These are phyloP conservation scores for Carcina quercana DNA, from an alignment of 2,888 invertebrate genomes.

Conservation along the genomic window DNA sequence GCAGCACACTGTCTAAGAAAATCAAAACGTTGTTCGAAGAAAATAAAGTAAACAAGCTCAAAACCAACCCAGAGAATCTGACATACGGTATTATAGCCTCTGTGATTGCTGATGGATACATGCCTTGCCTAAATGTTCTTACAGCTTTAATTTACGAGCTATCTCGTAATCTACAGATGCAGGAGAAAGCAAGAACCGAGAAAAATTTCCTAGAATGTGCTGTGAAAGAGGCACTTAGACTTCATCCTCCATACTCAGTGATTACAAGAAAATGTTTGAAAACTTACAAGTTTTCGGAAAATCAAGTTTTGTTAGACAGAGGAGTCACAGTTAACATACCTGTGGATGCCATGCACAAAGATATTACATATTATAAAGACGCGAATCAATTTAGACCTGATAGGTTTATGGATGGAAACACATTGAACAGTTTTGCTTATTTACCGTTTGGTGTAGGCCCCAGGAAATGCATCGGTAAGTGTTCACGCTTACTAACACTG, in stretches of 20 bases:
- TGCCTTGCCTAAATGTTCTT: slow-evolving; percentile 47
- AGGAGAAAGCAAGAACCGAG: slow-evolving; percentile 40
- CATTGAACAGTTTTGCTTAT: slow-evolving; percentile 36
- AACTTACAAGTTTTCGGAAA: slow-evolving; percentile 43
- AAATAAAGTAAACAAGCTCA: slow-evolving; percentile 30
- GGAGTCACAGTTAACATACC: slow-evolving; percentile 52
- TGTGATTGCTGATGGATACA: slow-evolving; percentile 58
- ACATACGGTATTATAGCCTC: slow-evolving; percentile 41
- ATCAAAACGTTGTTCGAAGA: slow-evolving; percentile 36
- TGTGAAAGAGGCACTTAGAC: slow-evolving; percentile 55
- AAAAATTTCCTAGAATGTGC: slow-evolving; percentile 45
- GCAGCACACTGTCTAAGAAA: slow-evolving; percentile 40
- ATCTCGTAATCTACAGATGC: slow-evolving; percentile 39
- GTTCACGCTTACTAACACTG: no score
- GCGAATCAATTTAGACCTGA: slow-evolving; percentile 48
- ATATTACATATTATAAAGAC: slow-evolving; percentile 43
- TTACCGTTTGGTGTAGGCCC: slow-evolving; percentile 63
- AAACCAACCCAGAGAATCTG: slow-evolving; percentile 34
- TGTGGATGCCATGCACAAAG: slow-evolving; percentile 49
- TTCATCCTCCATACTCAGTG: slow-evolving; percentile 55
- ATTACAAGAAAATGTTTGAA: slow-evolving; percentile 54
- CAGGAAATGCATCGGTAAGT: slow-evolving; percentile 61
- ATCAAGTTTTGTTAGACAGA: slow-evolving; percentile 45
- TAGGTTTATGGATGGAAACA: slow-evolving; percentile 41
- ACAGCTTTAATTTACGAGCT: slow-evolving; percentile 51